These are phyloP conservation scores for Emys orbicularis DNA, from an alignment of 2,797 vertebrate genomes.

Conservation along the genomic window DNA sequence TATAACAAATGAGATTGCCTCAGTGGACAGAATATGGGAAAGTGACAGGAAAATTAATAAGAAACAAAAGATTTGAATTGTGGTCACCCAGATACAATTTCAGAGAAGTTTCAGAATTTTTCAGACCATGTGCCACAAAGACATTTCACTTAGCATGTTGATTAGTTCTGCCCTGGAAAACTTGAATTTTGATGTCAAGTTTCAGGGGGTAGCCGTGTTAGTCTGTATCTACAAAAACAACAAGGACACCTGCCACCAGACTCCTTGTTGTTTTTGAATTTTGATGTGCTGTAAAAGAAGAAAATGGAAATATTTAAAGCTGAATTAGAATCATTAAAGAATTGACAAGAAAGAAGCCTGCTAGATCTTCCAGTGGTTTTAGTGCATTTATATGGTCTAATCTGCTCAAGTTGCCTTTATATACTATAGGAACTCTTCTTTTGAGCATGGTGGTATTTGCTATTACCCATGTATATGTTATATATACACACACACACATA, in stretches of 20 bases:
- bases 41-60: background rate
- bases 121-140: background rate
- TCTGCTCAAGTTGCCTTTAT: background rate
- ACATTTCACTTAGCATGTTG: background rate
- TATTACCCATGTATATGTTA: background rate
- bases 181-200: too few species aligned
- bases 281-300: background rate
- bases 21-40: background rate
- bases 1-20: background rate
- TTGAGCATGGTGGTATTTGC: background rate
- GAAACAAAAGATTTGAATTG: background rate
- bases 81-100: background rate
- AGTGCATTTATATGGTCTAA: background rate
- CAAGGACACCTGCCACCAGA: too few species aligned
- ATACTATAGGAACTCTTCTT: background rate
- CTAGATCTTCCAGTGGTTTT: background rate
- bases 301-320: background rate
- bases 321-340: background rate
- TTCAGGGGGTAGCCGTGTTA: too few species aligned
- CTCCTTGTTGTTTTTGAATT: too few species aligned
- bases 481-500: too few species aligned
- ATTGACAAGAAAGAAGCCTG: background rate
- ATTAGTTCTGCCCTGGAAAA: background rate
- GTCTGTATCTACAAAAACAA: too few species aligned
- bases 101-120: background rate